phyloP scores from a whole-genome alignment of 2,113 vertebrate genomes.

The Cariama cristata region DNA sequence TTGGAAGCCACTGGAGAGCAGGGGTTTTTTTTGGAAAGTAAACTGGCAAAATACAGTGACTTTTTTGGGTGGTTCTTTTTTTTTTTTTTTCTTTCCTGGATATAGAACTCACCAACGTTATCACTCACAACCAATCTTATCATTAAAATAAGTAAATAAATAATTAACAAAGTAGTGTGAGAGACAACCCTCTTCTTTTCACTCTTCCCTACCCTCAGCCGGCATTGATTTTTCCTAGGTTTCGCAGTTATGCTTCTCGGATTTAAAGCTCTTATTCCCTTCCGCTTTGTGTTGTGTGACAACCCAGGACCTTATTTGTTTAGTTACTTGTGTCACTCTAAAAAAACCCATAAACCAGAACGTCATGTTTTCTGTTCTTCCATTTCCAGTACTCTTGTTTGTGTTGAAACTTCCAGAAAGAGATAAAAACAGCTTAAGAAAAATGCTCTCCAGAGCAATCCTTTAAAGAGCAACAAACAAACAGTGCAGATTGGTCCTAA shows the following conservation, averaged over 20 bases:
- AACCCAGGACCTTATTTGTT: background rate
- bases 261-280: background rate
- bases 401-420: conserved; percentile 44
- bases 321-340: background rate
- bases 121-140: background rate
- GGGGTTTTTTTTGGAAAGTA: background rate
- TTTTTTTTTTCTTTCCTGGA: background rate
- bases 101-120: background rate
- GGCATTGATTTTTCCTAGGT: background rate
- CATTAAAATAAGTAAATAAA: background rate
- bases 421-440: conserved; percentile 43
- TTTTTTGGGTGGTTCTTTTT: background rate
- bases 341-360: background rate
- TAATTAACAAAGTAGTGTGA: background rate
- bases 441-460: conserved; percentile 39
- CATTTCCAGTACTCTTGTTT: conserved; percentile 12
- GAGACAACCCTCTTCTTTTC: background rate
- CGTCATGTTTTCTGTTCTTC: background rate
- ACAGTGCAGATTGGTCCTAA: conserved; percentile 1
- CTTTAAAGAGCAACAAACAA: conserved; percentile 49
- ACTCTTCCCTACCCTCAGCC: background rate
- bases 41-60: background rate
- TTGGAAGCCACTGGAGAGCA: conserved; percentile 24
- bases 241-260: background rate
- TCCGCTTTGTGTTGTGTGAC: background rate